Conservation (phyloP, 92 coral and sea anemone genomes). For the Palythoa grandis region DNA sequence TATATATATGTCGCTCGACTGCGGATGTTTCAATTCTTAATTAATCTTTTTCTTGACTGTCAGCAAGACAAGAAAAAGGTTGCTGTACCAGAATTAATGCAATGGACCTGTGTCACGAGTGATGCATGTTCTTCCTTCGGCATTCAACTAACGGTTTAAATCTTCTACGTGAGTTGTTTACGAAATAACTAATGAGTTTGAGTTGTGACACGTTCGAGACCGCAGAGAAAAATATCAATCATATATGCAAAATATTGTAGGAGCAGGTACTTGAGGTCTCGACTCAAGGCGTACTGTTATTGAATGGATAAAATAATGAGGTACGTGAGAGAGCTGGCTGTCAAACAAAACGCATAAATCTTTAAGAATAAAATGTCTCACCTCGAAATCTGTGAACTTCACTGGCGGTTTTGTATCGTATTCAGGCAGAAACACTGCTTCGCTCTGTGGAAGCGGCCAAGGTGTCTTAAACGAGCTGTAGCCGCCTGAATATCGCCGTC, state of each 20-base stretch:
- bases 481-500: slow-evolving; percentile 82
- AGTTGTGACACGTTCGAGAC: neutral
- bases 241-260: neutral
- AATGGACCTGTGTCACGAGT: neutral
- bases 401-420: slow-evolving; percentile 96
- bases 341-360: neutral
- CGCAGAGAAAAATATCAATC: slow-evolving; percentile 10
- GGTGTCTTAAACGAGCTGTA: slow-evolving; percentile 90
- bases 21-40: neutral
- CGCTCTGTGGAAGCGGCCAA: slow-evolving; percentile 97
- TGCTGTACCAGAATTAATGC: too few relatives aligned
- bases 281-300: neutral
- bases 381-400: slow-evolving; percentile 94
- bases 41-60: neutral
- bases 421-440: slow-evolving; percentile 92
- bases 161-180: neutral
- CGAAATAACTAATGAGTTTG: neutral
- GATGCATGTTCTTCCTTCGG: neutral
- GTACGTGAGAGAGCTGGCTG: neutral
- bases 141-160: neutral
- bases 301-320: neutral
- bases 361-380: slow-evolving; percentile 17
- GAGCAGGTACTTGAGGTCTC: slow-evolving; percentile 31
- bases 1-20: neutral
- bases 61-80: neutral